Conservation (phyloP, 2,113 vertebrate genomes). For the Acanthisitta chloris region DNA sequence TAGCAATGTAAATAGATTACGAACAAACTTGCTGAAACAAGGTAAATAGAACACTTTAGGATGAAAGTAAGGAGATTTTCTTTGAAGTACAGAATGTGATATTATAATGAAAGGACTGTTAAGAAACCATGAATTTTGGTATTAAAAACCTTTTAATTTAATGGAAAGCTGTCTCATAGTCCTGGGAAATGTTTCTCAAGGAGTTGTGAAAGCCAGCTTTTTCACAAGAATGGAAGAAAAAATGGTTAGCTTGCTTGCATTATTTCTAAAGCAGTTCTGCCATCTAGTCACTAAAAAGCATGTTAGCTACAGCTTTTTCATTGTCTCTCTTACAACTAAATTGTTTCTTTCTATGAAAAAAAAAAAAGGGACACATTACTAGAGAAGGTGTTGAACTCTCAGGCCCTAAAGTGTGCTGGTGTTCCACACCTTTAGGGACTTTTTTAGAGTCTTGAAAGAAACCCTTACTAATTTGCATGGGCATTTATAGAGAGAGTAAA, state of each 20-base stretch:
- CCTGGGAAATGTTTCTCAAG: neutral
- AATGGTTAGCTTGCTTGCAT: neutral
- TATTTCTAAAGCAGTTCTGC: neutral
- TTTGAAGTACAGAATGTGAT: neutral
- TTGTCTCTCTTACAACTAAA: neutral
- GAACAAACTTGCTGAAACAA: neutral
- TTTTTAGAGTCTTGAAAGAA: neutral
- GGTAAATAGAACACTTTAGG: neutral
- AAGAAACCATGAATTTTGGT: neutral
- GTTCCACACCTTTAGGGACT: neutral
- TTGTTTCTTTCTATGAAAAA: neutral
- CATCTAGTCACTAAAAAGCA: neutral
- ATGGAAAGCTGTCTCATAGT: neutral
- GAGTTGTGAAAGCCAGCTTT: neutral
- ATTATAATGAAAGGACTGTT: neutral
- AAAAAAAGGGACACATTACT: neutral
- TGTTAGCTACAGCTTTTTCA: neutral
- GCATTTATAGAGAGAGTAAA: neutral
- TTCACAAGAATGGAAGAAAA: neutral
- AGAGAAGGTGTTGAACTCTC: neutral
- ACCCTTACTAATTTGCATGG: neutral
- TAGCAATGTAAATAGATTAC: conserved; percentile 2
- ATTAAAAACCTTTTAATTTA: neutral
- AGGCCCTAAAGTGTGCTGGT: neutral
- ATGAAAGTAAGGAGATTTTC: neutral